These are phyloP conservation scores for Lycopodina hypogea DNA, from an alignment of 37 sponge, comb jelly and placozoan genomes.

Conservation along the genomic window DNA sequence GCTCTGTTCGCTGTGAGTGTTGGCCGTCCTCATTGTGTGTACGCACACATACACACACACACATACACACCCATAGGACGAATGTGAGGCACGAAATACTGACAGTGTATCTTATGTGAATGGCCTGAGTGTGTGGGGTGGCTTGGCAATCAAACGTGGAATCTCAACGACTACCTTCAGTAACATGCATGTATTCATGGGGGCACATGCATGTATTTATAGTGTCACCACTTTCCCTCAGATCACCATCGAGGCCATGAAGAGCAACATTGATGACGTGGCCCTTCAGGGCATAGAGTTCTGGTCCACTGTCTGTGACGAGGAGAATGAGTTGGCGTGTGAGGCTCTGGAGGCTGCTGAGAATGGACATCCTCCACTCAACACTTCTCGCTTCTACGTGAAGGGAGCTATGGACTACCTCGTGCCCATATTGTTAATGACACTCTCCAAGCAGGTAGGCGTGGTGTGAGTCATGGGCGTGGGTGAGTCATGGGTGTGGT, in stretches of 20 bases:
- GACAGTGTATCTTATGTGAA: too few relatives aligned
- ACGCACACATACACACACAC: neutral
- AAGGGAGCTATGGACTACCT: conserved; percentile 91
- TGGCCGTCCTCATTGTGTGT: neutral
- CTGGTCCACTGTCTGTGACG: conserved; percentile 99
- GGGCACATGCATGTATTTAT: too few relatives aligned
- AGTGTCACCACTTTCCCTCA: neutral
- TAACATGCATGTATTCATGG: too few relatives aligned
- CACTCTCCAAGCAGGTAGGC: conserved; percentile 85
- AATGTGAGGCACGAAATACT: too few relatives aligned
- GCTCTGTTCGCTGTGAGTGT: conserved; percentile 92
- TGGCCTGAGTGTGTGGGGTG: neutral
- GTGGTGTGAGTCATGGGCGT: neutral
- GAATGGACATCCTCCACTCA: conserved; percentile 26
- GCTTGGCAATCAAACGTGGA: too few relatives aligned
- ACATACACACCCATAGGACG: too few relatives aligned
- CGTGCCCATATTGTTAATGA: conserved; percentile 71
- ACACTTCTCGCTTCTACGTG: conserved; percentile 69
- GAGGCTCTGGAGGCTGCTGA: conserved; percentile 79
- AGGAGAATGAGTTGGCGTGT: conserved; percentile 89
- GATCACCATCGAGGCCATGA: conserved; percentile 98
- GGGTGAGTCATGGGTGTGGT: conserved; percentile 15
- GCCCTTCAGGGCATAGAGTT: conserved; percentile 98
- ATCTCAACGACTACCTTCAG: too few relatives aligned
- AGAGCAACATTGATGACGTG: conserved; percentile 70